Evolutionary conservation across 2,888 invertebrate genomes (phyloP).

Genomic region (Seira musarum): DNA sequence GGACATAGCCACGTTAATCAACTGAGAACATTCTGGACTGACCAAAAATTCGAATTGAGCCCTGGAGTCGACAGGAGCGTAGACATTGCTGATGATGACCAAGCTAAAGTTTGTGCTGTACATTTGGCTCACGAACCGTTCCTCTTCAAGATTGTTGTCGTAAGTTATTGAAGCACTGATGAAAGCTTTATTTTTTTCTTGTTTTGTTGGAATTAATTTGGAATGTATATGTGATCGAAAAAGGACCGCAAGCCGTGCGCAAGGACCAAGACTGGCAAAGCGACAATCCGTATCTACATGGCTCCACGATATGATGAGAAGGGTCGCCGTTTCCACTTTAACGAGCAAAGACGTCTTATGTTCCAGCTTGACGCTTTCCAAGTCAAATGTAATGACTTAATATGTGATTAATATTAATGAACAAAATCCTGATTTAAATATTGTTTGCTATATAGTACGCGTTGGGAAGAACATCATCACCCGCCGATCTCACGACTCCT

Average conservation of each 20-base stretch:
- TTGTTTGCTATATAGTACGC: no score
- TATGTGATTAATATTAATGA: no score
- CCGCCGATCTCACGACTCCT: constrained; percentile 29
- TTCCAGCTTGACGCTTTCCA: constrained; percentile 59
- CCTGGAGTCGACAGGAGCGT: constrained; percentile 49
- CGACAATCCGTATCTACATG: constrained; percentile 40
- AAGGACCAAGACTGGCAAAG: constrained; percentile 36
- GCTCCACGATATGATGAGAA: constrained; percentile 48
- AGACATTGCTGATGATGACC: constrained; percentile 26
- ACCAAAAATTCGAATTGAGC: constrained; percentile 29
- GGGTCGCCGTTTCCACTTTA: constrained; percentile 37
- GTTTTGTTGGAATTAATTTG: no score
- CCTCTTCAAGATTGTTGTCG: constrained; percentile 43
- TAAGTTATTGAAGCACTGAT: constrained; percentile 7
- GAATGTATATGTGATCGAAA: no score
- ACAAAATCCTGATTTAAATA: no score
- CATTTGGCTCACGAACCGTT: constrained; percentile 59
- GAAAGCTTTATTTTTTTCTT: constrained; percentile 1
- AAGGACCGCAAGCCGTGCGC: constrained; percentile 49
- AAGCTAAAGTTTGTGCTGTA: constrained; percentile 46
- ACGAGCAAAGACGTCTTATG: constrained; percentile 49
- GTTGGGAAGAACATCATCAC: constrained; percentile 45
- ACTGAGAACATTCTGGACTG: constrained; percentile 45
- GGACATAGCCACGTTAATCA: constrained; percentile 21
- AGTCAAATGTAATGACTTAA: constrained; percentile 17